Conservation (phyloP, 1,140 invertebrate species). For the Araneus ventricosus region DNA sequence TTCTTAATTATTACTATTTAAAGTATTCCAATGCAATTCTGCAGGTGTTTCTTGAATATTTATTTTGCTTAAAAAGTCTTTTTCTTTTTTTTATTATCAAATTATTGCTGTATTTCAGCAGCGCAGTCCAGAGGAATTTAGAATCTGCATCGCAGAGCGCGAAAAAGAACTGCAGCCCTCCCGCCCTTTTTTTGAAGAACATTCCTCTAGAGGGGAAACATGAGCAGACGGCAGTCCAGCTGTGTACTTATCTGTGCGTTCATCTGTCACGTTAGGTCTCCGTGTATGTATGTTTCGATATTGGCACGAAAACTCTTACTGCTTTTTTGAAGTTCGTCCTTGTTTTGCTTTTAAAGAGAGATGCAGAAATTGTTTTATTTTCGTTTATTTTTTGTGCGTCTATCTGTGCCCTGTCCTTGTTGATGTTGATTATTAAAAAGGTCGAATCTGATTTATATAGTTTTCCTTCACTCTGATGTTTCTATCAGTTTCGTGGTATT, state of each 20-base stretch:
- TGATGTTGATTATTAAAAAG: background rate
- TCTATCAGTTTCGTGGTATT: background rate
- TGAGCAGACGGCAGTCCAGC: conserved; percentile 10
- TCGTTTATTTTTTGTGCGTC: background rate
- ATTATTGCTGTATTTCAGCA: no score
- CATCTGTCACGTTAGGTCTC: background rate
- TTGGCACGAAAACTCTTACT: conserved; percentile 8
- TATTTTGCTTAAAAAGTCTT: no score
- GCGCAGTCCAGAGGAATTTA: no score
- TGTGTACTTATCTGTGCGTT: conserved; percentile 15
- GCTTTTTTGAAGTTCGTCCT: background rate
- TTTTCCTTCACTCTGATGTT: background rate
- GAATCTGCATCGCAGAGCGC: background rate
- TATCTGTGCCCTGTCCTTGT: background rate
- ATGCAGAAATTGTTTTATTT: background rate
- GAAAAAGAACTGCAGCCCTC: background rate
- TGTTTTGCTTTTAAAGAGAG: conserved; percentile 5
- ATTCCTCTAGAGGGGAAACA: background rate
- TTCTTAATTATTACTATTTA: no score
- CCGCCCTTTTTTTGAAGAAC: background rate
- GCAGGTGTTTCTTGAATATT: no score
- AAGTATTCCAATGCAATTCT: no score
- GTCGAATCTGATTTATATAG: background rate
- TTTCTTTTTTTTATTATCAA: no score
- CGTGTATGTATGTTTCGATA: background rate